phyloP scores from a whole-genome alignment of 1,140 invertebrate species.

The Drosophila navojoa region DNA sequence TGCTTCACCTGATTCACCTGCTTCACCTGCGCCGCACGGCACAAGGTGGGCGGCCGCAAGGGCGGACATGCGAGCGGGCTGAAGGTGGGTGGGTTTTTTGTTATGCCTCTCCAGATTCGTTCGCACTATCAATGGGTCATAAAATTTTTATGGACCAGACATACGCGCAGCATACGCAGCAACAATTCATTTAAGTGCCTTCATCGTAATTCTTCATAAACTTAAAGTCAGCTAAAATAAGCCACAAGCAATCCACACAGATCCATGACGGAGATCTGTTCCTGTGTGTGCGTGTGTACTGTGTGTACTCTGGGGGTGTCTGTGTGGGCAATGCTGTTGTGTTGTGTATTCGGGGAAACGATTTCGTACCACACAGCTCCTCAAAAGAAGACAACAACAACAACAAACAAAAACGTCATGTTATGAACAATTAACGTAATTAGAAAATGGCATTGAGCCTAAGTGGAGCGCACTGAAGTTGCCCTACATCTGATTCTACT shows the following conservation, averaged over 20 bases:
- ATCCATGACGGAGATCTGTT: constrained; percentile 44
- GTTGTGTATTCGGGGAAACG: constrained; percentile 60
- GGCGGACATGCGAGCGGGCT: neutral
- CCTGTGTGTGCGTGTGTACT: constrained; percentile 5
- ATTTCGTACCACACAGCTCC: constrained; percentile 55
- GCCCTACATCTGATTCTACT: constrained; percentile 40
- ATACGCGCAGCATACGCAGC: constrained; percentile 56
- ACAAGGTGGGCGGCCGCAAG: constrained; percentile 30
- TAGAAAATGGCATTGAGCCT: constrained; percentile 64
- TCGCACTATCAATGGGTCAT: constrained; percentile 80
- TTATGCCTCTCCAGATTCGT: constrained; percentile 51
- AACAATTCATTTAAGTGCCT: constrained; percentile 77
- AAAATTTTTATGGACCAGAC: constrained; percentile 77
- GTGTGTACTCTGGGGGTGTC: constrained; percentile 4
- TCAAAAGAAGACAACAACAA: constrained; percentile 43
- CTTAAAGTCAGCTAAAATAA: constrained; percentile 78
- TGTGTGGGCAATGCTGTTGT: neutral
- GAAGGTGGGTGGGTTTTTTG: neutral
- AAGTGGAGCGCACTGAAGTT: constrained; percentile 52
- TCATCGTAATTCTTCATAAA: constrained; percentile 74
- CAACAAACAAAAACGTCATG: constrained; percentile 74
- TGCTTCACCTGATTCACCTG: constrained; percentile 56
- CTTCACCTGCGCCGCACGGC: constrained; percentile 36
- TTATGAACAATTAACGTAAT: constrained; percentile 80
- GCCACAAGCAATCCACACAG: constrained; percentile 62